phyloP scores from a whole-genome alignment of 2,797 vertebrate genomes.

The Halcyon chelicuti region DNA sequence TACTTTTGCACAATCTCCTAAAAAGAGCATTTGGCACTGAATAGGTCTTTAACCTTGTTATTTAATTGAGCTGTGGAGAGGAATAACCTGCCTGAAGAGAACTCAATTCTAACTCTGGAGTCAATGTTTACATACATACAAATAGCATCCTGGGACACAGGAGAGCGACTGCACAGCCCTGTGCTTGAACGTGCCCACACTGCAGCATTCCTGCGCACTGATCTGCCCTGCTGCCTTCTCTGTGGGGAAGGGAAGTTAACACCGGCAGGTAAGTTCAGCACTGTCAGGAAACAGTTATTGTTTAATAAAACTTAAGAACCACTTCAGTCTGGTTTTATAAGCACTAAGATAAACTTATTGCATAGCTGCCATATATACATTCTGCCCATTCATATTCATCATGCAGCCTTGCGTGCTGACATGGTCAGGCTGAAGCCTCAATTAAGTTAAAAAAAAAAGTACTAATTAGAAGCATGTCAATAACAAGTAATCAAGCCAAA shows the following conservation, averaged over 20 bases:
- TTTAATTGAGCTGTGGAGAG: background rate
- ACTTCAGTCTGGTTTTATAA: background rate
- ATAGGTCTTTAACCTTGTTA: background rate
- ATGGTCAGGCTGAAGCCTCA: background rate
- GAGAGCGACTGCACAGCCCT: background rate
- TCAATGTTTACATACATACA: background rate
- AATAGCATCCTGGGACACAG: background rate
- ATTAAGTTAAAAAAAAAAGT: background rate
- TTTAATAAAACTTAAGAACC: background rate
- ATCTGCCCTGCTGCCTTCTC: background rate
- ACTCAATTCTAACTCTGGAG: background rate
- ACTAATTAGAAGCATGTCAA: background rate
- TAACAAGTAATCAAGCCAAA: background rate
- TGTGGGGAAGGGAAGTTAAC: background rate
- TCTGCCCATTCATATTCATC: background rate
- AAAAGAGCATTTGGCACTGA: background rate
- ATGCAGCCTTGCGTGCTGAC: background rate
- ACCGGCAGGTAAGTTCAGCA: background rate
- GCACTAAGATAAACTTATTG: background rate
- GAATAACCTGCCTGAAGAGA: background rate
- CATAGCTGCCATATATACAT: background rate
- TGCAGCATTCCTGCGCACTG: background rate
- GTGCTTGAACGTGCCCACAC: background rate
- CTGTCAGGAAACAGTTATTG: background rate
- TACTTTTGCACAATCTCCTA: background rate